These are phyloP conservation scores for Drosophila prostipennis DNA, from an alignment of 2,888 invertebrate species.

Conservation along the genomic window DNA sequence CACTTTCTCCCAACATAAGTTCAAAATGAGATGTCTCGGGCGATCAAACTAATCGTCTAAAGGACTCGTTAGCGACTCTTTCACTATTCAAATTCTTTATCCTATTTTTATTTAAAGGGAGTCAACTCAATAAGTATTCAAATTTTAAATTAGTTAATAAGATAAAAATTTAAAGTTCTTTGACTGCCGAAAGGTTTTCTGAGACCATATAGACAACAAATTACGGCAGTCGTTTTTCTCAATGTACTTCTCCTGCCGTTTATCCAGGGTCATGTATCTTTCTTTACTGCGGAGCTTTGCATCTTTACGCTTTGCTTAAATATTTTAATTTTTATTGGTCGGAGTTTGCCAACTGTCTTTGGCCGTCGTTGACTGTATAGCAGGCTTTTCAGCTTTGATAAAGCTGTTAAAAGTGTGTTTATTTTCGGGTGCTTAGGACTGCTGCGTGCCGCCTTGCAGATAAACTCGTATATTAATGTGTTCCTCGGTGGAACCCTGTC, in stretches of 20 bases:
- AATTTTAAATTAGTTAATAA: no score
- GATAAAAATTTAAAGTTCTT: no score
- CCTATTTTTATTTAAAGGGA: no score
- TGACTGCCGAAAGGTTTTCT: no score
- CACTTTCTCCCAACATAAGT: no score
- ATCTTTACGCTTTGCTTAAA: constrained; percentile 77
- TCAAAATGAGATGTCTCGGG: no score
- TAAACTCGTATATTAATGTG: constrained; percentile 20
- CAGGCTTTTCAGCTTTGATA: constrained; percentile 58
- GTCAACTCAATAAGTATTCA: no score
- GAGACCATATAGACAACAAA: no score
- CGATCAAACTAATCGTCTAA: no score
- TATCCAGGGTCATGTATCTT: constrained; percentile 62
- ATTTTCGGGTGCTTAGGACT: constrained; percentile 59
- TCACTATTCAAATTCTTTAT: no score
- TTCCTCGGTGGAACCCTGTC: constrained; percentile 6
- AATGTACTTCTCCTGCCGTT: background rate
- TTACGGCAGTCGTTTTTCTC: background rate
- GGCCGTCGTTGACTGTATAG: constrained; percentile 39
- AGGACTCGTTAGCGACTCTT: no score
- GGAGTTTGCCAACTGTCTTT: constrained; percentile 67
- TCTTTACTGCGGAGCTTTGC: constrained; percentile 75
- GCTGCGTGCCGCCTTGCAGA: constrained; percentile 15
- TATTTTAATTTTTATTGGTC: constrained; percentile 79
- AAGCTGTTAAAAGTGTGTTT: constrained; percentile 74